Conservation (phyloP, 2,797 vertebrate species). For the Phylloscopus collybita region DNA sequence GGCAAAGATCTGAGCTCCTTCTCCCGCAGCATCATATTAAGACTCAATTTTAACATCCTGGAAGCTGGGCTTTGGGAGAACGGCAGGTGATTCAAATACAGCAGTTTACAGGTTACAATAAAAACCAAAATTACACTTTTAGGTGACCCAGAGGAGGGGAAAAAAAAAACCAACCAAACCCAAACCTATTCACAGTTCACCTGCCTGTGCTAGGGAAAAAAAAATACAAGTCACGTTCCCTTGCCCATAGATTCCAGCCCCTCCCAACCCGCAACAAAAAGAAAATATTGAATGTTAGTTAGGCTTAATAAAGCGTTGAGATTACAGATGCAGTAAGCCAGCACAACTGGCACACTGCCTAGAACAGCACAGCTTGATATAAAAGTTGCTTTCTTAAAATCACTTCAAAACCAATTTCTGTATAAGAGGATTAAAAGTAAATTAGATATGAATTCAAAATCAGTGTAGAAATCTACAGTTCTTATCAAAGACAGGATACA, state of each 20-base stretch:
- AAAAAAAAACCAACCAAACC: not conserved
- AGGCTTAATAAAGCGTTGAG: conserved; percentile 62
- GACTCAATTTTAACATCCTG: not conserved
- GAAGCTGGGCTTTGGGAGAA: conserved; percentile 37
- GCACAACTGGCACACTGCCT: conserved; percentile 52
- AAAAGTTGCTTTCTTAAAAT: conserved; percentile 76
- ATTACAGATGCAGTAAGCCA: conserved; percentile 62
- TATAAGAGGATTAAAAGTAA: conserved; percentile 78
- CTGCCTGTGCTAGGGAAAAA: conserved; percentile 60
- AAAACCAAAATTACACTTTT: conserved; percentile 48
- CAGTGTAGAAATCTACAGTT: conserved; percentile 78
- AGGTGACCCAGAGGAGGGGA: not conserved
- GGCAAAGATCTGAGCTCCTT: not conserved
- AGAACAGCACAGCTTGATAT: conserved; percentile 55
- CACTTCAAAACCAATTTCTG: conserved; percentile 73
- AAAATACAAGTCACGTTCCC: conserved; percentile 18
- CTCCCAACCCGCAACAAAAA: conserved; percentile 59
- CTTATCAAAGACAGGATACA: conserved; percentile 74
- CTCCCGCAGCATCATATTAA: not conserved
- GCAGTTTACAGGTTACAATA: conserved; percentile 75
- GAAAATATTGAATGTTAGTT: conserved; percentile 56
- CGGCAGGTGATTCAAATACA: conserved; percentile 73
- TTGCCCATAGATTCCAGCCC: conserved; percentile 17
- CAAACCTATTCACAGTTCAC: conserved; percentile 57
- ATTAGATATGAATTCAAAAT: conserved; percentile 72